Evolutionary conservation across 2,888 invertebrate species (phyloP).

Genomic region (Nymphalis c-album): DNA sequence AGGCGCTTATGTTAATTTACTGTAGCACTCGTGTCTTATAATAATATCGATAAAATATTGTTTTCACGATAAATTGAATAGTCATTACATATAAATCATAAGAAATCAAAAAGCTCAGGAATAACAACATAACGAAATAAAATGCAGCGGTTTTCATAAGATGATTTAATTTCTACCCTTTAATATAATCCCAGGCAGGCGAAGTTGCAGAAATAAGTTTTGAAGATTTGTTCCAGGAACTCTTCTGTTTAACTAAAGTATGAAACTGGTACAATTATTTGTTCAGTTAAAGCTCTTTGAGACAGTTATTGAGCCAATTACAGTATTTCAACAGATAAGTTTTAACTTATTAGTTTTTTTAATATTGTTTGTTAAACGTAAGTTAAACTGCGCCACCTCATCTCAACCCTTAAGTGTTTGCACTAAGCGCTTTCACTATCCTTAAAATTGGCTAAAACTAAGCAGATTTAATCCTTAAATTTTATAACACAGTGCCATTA

Average conservation of each 20-base stretch:
- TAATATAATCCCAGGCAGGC: conserved; percentile 22
- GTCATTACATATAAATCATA: background rate
- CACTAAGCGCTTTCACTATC: too few species aligned
- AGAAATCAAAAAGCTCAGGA: background rate
- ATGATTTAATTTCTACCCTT: conserved; percentile 24
- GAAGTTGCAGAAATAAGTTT: conserved; percentile 29
- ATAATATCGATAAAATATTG: background rate
- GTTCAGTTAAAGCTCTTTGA: conserved; percentile 25
- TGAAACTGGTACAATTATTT: conserved; percentile 32
- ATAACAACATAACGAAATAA: conserved; percentile 6
- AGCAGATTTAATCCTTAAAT: too few species aligned
- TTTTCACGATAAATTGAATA: background rate
- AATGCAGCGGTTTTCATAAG: conserved; percentile 23
- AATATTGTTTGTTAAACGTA: background rate
- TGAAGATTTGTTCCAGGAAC: conserved; percentile 27
- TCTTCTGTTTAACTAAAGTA: conserved; percentile 30
- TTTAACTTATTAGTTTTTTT: background rate
- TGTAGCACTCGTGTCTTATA: too few species aligned
- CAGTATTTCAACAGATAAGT: conserved; percentile 14
- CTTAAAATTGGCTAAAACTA: too few species aligned
- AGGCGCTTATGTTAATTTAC: background rate
- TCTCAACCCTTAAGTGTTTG: too few species aligned
- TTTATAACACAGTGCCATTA: too few species aligned
- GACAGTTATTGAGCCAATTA: conserved; percentile 30
- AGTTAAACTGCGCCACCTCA: background rate